phyloP scores from a whole-genome alignment of 2,888 invertebrate species.

The Acanthococcus lagerstroemiae region DNA sequence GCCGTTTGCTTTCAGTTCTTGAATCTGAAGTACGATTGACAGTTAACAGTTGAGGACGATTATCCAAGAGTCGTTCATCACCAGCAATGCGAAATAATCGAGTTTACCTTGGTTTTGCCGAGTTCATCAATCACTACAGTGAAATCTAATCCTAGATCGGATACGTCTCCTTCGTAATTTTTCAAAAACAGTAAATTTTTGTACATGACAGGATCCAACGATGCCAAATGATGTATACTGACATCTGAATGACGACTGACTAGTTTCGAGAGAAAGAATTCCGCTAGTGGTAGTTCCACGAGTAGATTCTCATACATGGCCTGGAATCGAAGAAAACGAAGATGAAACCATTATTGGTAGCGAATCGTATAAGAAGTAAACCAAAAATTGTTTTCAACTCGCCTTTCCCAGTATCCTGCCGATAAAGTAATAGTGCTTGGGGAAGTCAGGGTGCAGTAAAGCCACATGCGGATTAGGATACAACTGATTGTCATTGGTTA shows the following conservation, averaged over 20 bases:
- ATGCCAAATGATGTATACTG: slow-evolving; percentile 85
- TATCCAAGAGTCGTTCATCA: neutral
- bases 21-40: slow-evolving; percentile 47
- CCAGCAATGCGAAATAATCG: neutral
- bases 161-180: slow-evolving; percentile 73
- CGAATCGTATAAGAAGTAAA: neutral
- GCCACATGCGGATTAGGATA: slow-evolving; percentile 93
- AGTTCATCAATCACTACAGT: slow-evolving; percentile 81
- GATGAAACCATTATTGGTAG: neutral
- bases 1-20: slow-evolving; percentile 85
- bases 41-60: neutral
- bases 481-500: slow-evolving; percentile 83
- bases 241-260: slow-evolving; percentile 67
- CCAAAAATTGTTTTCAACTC: slow-evolving; percentile 32
- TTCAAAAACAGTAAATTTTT: slow-evolving; percentile 80
- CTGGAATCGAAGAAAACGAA: slow-evolving; percentile 42
- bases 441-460: slow-evolving; percentile 72
- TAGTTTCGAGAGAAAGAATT: slow-evolving; percentile 85
- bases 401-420: slow-evolving; percentile 89
- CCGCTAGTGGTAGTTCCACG: slow-evolving; percentile 88
- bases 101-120: slow-evolving; percentile 66
- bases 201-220: slow-evolving; percentile 84
- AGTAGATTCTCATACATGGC: slow-evolving; percentile 90
- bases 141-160: slow-evolving; percentile 83
- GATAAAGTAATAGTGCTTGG: slow-evolving; percentile 86